phyloP scores from a whole-genome alignment of 1,140 invertebrate species.

The Stenopsyche tienmushanensis region DNA sequence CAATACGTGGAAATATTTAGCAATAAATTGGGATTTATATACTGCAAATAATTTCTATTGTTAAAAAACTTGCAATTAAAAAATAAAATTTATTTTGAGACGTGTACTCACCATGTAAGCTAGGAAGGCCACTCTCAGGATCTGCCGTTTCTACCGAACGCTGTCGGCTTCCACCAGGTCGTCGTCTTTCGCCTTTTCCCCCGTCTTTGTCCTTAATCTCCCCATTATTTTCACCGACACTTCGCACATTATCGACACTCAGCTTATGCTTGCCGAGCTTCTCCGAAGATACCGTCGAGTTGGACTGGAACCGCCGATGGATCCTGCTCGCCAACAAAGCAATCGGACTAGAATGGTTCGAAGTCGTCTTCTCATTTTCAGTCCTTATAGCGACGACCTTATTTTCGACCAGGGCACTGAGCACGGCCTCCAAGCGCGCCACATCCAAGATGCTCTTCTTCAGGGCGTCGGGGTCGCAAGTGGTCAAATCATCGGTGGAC shows the following conservation, averaged over 20 bases:
- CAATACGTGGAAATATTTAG: too few relatives aligned
- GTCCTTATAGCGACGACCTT: constrained; percentile 46
- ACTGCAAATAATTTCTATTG: not conserved
- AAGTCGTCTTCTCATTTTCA: constrained; percentile 33
- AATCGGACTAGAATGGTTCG: constrained; percentile 38
- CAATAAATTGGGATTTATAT: too few relatives aligned
- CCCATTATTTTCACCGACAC: constrained; percentile 10
- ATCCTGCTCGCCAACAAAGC: constrained; percentile 31
- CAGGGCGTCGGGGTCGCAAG: constrained; percentile 42
- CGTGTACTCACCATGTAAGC: constrained; percentile 28
- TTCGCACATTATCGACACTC: constrained; percentile 36
- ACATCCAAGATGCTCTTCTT: constrained; percentile 44
- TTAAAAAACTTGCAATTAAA: not conserved
- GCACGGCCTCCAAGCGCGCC: constrained; percentile 54
- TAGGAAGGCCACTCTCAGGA: constrained; percentile 19
- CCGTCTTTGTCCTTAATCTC: not conserved
- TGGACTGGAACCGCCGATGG: constrained; percentile 35
- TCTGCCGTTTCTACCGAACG: constrained; percentile 21
- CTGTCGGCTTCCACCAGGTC: constrained; percentile 6
- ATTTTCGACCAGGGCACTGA: constrained; percentile 55
- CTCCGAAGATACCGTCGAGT: constrained; percentile 37
- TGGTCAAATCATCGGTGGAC: constrained; percentile 52
- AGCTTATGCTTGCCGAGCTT: constrained; percentile 31
- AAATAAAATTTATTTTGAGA: not conserved
- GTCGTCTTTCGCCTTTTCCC: not conserved